Conservation (phyloP, 2,113 vertebrate genomes). For the Andinoacara biseriatus region DNA sequence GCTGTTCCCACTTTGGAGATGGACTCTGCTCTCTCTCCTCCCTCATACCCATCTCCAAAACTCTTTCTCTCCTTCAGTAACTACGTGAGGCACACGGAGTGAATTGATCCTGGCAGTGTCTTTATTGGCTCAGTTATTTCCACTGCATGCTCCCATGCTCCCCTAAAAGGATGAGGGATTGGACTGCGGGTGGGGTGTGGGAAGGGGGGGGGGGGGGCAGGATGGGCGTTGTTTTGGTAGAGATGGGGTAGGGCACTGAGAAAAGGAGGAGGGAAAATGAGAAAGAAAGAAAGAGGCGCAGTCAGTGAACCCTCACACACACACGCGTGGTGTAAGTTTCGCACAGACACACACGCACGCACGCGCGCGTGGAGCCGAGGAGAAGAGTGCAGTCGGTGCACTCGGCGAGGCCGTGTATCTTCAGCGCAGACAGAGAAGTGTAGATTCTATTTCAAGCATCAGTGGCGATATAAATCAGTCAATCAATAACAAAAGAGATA, state of each 20-base stretch:
- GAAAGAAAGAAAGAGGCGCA: conserved; percentile 21
- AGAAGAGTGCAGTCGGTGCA: conserved; percentile 27
- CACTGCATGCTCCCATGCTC: conserved; percentile 74
- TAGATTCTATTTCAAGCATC: conserved; percentile 77
- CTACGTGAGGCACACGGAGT: conserved; percentile 62
- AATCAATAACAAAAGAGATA: conserved; percentile 65
- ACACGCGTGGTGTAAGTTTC: background rate
- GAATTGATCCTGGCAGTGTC: conserved; percentile 76
- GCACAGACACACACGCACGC: conserved; percentile 11
- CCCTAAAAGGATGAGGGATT: conserved; percentile 78
- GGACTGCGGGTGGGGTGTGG: conserved; percentile 16
- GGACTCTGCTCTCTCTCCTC: conserved; percentile 5
- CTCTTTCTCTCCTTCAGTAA: conserved; percentile 60
- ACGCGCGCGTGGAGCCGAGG: background rate
- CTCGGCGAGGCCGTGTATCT: conserved; percentile 11
- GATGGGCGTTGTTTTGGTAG: conserved; percentile 34
- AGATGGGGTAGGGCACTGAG: conserved; percentile 14
- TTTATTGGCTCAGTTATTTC: conserved; percentile 81
- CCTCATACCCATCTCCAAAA: background rate
- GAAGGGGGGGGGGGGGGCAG: background rate
- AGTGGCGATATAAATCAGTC: conserved; percentile 70
- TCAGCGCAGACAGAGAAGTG: conserved; percentile 45
- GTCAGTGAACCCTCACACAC: conserved; percentile 34
- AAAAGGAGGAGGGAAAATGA: conserved; percentile 5
- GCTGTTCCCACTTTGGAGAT: background rate